phyloP scores from a whole-genome alignment of 2,888 invertebrate genomes.

The Hesperia comma region DNA sequence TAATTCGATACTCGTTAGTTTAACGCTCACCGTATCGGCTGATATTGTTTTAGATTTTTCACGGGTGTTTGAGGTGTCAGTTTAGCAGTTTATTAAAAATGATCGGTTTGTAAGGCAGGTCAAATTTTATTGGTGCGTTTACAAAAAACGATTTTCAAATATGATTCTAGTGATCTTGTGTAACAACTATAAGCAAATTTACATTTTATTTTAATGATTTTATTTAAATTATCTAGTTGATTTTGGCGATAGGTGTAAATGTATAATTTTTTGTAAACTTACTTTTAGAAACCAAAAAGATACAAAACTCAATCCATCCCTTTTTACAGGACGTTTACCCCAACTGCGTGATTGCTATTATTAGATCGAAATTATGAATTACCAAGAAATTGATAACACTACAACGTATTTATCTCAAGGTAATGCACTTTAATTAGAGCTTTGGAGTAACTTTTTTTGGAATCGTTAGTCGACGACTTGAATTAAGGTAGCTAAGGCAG shows the following conservation, averaged over 20 bases:
- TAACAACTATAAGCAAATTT: no score
- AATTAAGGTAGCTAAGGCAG: conserved; percentile 8
- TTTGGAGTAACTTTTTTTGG: conserved; percentile 4
- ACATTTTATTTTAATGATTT: no score
- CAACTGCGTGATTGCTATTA: conserved; percentile 9
- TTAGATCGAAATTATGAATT: conserved; percentile 10
- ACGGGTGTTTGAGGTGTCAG: conserved; percentile 25
- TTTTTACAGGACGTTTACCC: neutral
- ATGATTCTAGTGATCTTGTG: no score
- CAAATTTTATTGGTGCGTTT: conserved; percentile 1
- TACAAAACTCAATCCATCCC: neutral
- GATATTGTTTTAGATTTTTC: conserved; percentile 42
- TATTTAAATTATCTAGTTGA: no score
- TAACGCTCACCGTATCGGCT: conserved; percentile 43
- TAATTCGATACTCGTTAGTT: conserved; percentile 67
- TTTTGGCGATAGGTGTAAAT: neutral
- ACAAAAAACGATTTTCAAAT: neutral
- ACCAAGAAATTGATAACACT: conserved; percentile 27
- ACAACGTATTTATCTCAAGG: conserved; percentile 21
- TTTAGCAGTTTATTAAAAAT: conserved; percentile 15
- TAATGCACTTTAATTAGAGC: conserved; percentile 16
- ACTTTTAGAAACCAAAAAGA: neutral
- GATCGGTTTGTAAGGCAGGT: neutral
- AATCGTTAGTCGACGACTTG: neutral
- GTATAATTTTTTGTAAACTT: neutral